These are phyloP conservation scores for Chrysolina americana DNA, from an alignment of 2,888 invertebrate species.

Conservation along the genomic window DNA sequence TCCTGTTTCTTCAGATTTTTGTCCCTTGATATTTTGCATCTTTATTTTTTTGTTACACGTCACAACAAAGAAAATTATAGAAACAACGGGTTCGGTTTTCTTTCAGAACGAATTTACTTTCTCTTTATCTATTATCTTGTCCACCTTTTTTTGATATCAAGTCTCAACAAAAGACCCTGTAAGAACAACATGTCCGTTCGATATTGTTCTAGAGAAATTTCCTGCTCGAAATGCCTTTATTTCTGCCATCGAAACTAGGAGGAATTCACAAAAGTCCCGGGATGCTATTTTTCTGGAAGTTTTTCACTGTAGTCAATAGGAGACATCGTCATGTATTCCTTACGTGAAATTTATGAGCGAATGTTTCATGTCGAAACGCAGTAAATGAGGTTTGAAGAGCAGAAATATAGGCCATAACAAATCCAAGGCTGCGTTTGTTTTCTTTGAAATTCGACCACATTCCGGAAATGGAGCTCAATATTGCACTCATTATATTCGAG, in stretches of 20 bases:
- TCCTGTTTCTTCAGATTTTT: too few relatives aligned
- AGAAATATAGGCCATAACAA: constrained; percentile 9
- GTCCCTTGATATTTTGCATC: too few relatives aligned
- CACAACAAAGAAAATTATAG: too few relatives aligned
- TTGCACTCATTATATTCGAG: background rate
- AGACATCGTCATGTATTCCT: constrained; percentile 1
- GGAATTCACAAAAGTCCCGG: background rate
- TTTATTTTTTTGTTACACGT: too few relatives aligned
- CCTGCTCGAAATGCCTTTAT: background rate
- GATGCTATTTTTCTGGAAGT: background rate
- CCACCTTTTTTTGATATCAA: too few relatives aligned
- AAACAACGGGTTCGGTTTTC: too few relatives aligned
- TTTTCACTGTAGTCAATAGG: background rate
- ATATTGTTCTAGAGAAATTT: background rate
- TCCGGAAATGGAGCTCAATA: background rate
- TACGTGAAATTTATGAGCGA: constrained; percentile 5
- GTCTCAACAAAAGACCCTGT: too few relatives aligned
- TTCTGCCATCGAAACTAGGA: background rate
- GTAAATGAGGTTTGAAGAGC: background rate
- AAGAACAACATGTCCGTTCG: background rate
- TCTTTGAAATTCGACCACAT: background rate
- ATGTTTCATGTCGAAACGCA: background rate
- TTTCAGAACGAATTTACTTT: too few relatives aligned
- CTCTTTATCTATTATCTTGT: too few relatives aligned
- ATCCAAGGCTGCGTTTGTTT: background rate